Evolutionary conservation across 37 sponge, comb jelly and placozoan species (phyloP).

Genomic region (Diacarnus erythraeanus): DNA sequence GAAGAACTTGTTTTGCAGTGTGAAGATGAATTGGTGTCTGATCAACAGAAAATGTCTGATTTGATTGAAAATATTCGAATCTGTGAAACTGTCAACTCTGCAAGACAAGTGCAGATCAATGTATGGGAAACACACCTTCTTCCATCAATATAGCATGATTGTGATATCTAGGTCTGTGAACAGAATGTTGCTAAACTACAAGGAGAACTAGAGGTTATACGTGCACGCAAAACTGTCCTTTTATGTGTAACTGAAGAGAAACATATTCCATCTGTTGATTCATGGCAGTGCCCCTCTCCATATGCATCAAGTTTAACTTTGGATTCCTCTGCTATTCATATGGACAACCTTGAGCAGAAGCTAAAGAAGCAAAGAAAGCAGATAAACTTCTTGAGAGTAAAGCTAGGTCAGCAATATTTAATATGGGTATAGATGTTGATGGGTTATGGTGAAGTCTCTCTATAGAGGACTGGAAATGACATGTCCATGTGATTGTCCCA

Average conservation of each 20-base stretch:
- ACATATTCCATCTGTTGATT: not conserved
- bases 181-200: slow-evolving; percentile 16
- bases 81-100: not conserved
- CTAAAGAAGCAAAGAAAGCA: slow-evolving; percentile 30
- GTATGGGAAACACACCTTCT: too few species aligned
- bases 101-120: not conserved
- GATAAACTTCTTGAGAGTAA: slow-evolving; percentile 53
- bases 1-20: not conserved
- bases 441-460: not conserved
- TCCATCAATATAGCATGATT: too few species aligned
- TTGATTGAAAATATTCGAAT: not conserved
- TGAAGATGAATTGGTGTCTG: not conserved
- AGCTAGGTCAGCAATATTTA: slow-evolving; percentile 40
- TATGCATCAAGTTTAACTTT: not conserved
- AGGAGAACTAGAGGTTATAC: slow-evolving; percentile 53
- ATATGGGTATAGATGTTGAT: not conserved
- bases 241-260: not conserved
- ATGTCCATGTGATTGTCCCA: not conserved
- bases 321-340: not conserved
- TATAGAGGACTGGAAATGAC: not conserved
- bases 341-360: not conserved
- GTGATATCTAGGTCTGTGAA: slow-evolving; percentile 22
- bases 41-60: not conserved
- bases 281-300: not conserved
- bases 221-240: slow-evolving; percentile 29